These are phyloP conservation scores for Syndactyla subalaris DNA, from an alignment of 2,797 vertebrate genomes.

Conservation along the genomic window DNA sequence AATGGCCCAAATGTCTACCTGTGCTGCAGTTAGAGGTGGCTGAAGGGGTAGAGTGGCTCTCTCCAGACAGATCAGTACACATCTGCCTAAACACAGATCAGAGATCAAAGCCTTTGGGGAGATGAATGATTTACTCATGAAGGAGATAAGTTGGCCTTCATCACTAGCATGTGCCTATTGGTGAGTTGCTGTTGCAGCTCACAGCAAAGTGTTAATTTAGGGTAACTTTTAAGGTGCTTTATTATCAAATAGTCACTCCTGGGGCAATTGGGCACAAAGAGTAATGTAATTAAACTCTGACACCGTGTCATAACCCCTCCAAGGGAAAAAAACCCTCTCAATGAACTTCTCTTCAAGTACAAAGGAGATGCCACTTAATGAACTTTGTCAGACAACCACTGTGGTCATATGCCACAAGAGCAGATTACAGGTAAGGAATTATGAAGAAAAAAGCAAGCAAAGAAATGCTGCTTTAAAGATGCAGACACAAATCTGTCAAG, in stretches of 20 bases:
- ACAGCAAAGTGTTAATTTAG: neutral
- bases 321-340: neutral
- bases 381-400: neutral
- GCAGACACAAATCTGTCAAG: neutral
- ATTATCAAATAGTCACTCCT: neutral
- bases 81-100: neutral
- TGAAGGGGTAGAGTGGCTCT: neutral
- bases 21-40: neutral
- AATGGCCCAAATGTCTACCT: neutral
- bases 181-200: neutral
- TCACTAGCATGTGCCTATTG: neutral
- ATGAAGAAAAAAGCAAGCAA: neutral
- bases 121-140: neutral
- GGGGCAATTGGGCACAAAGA: neutral
- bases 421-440: neutral
- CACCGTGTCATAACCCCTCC: neutral
- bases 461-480: neutral
- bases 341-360: neutral
- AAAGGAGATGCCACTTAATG: neutral
- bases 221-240: neutral
- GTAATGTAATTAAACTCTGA: neutral
- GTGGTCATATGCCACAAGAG: neutral
- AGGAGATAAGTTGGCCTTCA: neutral
- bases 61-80: neutral
- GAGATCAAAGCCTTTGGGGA: neutral